These are phyloP conservation scores for Nothoprocta perdicaria DNA, from an alignment of 2,113 vertebrate genomes.

Conservation along the genomic window DNA sequence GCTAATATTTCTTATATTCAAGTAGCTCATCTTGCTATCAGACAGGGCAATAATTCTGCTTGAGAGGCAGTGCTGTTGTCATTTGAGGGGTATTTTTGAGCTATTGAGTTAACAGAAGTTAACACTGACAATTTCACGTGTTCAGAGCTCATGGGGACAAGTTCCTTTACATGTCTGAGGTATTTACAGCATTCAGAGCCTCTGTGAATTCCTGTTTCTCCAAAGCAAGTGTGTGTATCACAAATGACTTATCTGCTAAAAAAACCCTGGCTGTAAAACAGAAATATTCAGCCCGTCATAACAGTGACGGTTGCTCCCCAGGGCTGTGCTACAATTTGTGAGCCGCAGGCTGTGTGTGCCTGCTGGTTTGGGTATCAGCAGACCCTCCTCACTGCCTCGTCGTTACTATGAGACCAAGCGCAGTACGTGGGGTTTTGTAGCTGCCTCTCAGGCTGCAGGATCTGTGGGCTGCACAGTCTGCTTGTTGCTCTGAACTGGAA, in stretches of 20 bases:
- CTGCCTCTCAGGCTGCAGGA: fast-evolving
- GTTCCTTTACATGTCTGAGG: neutral
- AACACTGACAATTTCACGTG: neutral
- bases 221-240: neutral
- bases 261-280: neutral
- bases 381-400: neutral
- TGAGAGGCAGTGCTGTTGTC: neutral
- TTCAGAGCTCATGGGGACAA: neutral
- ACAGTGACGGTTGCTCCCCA: neutral
- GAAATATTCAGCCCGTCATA: neutral
- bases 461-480: neutral
- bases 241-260: neutral
- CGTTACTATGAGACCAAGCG: neutral
- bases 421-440: neutral
- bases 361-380: neutral
- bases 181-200: neutral
- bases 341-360: fast-evolving
- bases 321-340: neutral
- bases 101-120: neutral
- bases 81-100: neutral
- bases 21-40: neutral
- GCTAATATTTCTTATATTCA: neutral
- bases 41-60: neutral
- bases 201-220: neutral
- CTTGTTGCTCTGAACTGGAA: neutral